Base-by-base conservation (phyloP, 92 coral and sea anemone species). In the Actinernus sp. region DNA sequence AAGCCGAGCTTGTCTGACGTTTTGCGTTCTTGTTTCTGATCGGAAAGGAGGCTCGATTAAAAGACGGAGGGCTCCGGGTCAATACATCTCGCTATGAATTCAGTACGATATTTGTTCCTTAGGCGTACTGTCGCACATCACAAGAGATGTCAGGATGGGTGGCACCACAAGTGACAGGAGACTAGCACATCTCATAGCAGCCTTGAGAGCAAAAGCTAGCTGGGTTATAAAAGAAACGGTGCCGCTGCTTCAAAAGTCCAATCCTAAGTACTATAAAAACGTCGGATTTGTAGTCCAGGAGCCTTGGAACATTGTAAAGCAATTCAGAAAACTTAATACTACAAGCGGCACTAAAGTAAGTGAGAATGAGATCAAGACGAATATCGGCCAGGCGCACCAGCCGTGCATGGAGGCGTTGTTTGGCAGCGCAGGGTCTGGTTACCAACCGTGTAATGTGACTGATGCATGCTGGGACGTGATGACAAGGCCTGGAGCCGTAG, bases 381-480 rank as follows among this genome's bases (percentile, higher is more conserved):
- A 64, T 17, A 49, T 32, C 12, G 88, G 82, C 14, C 10, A 36
- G 1, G 31, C 78, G 3, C 64, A 74, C 39, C 82, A 90, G 49
- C 78, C 87, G 0, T 90, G 97, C 31, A 60, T 90, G 85, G 89
- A 82, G 53, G 90, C 61, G 44, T 53, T 90, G 12, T 69, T 79
- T 36, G 97, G 97, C 34, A 90, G 86, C 49, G 68, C 41, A 29
- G 40, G 74, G 39, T 58, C 85, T 37, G 89, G 89, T 40, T 44
- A 49, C 52, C 54, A 49, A 22, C 73, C 83, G 1, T 90, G 97
- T 65, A 71, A 63, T 7, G 75, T 85, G 27, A 67, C 86, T 23
- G 62, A 70, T 40, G 68, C 32, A 19, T 90, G 97, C 49, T 90
- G 89, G 97, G 27, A 57, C 5, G 46, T 65, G 1, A 90, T 90